Evolutionary conservation across 2,888 invertebrate species (phyloP), one percentile per base, ranked within the genome.

Genomic region (Coleophora deauratella): DNA sequence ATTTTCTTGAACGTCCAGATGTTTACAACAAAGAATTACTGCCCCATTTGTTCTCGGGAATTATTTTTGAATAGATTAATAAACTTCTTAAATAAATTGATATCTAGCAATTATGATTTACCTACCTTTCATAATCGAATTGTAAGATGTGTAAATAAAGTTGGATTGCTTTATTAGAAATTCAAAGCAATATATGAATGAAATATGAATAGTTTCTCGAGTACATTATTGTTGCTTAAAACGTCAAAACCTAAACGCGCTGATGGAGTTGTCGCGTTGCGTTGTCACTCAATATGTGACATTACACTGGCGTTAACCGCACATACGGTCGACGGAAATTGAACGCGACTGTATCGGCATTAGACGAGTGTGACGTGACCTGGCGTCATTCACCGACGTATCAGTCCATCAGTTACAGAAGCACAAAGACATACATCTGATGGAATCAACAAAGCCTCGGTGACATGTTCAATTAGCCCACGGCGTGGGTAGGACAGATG

Each of bases 341-440:
- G 40, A 41, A 38, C 36, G 32, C 13, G 30, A 32, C 33, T 35
- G 13, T 37, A 31, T 33, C 37, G 34, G 14, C 27, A 11, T 11
- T 31, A 10, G n/a, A 11, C 9, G 31, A 31, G 31, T 21, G 6
- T 3, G 21, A 21, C 21, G 34, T 28, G 31, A 35, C 31, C 31
- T 31, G 31, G 31, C 40, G 35, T 13, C 35, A 12, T 31, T 6
- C 58, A 57, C 57, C 61, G 66, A 69, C 65, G 44, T 67, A 68
- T 69, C 67, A 59, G 64, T 63, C 69, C 54, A 62, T 68, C 69
- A 62, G 53, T 21, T 43, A 35, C 40, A 53, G 53, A 21, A 6
- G 60, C 62, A 64, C 69, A 78, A 73, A 78, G 75, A 72, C 68
- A 63, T 64, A 59, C 64, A 71, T 72, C 70, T 66, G 57, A 55